Percentiles rank a stretch among this genome's conserved stretches.
These are phyloP conservation scores for Sebastiscus albofasciatus DNA, from an alignment of 2,797 vertebrate genomes.

Conservation along the genomic window DNA sequence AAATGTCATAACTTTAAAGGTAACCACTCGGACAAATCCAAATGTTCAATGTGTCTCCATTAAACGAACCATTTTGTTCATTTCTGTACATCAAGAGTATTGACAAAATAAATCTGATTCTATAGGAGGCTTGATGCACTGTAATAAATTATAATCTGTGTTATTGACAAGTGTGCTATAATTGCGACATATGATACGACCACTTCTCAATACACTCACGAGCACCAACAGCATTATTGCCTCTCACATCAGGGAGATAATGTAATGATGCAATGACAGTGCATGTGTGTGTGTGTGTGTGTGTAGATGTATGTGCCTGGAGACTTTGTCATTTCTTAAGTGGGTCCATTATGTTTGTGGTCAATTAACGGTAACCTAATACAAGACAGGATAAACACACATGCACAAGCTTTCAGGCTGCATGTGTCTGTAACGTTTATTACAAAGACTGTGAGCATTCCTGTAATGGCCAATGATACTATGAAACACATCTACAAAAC, in stretches of 20 bases:
- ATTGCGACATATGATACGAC: constrained; percentile 60
- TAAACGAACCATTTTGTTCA: constrained; percentile 4
- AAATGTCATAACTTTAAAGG: not conserved
- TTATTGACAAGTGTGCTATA: constrained; percentile 49
- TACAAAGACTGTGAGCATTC: constrained; percentile 1
- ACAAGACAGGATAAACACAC: constrained; percentile 37
- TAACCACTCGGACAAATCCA: not conserved
- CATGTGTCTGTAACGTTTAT: constrained; percentile 2
- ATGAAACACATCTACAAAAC: not conserved
- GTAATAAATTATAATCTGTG: constrained; percentile 33
- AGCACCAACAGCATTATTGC: constrained; percentile 53
- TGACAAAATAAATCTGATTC: constrained; percentile 14
- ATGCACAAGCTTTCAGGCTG: constrained; percentile 38
- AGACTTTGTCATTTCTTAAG: constrained; percentile 71
- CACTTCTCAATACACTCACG: constrained; percentile 51
- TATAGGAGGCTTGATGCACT: constrained; percentile 17
- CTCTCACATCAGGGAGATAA: constrained; percentile 59
- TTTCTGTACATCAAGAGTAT: not conserved
- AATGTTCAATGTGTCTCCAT: constrained; percentile 1
- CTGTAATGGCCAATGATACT: constrained; percentile 2
- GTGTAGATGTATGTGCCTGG: constrained; percentile 27
- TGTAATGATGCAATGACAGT: constrained; percentile 50
- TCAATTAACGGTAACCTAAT: constrained; percentile 72
- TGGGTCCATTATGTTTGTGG: constrained; percentile 83
- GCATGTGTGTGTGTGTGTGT: constrained; percentile 5